Conservation (phyloP, 2,113 vertebrate genomes). For the Calidris pygmaea region DNA sequence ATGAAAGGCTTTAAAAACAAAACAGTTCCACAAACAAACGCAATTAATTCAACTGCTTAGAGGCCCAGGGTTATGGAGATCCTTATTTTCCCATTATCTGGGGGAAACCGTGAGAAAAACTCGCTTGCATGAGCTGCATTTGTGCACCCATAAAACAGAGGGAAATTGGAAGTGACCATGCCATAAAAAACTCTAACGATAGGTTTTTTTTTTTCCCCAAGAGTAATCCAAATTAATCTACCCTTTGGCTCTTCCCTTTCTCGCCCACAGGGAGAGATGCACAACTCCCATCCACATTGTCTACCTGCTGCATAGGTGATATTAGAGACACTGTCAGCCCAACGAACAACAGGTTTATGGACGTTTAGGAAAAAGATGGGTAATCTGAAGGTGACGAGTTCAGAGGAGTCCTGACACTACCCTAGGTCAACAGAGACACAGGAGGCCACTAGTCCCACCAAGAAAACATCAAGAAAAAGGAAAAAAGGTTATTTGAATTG, state of each 20-base stretch:
- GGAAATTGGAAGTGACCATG: background rate
- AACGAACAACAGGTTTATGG: background rate
- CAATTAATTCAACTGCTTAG: background rate
- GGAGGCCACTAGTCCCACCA: accelerated
- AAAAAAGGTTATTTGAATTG: background rate
- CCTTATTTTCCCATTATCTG: background rate
- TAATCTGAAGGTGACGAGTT: background rate
- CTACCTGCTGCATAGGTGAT: background rate
- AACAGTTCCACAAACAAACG: background rate
- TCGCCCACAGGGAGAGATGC: accelerated
- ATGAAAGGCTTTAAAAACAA: background rate
- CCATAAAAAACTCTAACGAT: background rate
- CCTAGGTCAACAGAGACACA: background rate
- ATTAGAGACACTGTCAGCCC: background rate
- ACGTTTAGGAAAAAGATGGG: background rate
- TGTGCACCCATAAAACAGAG: background rate
- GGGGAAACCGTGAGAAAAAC: background rate
- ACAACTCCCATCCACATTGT: accelerated
- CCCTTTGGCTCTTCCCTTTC: background rate
- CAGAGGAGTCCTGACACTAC: background rate
- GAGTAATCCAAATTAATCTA: background rate
- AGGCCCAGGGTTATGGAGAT: background rate
- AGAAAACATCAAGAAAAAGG: background rate
- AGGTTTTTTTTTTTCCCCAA: background rate
- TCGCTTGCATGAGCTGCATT: accelerated